phyloP scores from a whole-genome alignment of 2,797 vertebrate genomes.

The Alcedo quadribrachys region DNA sequence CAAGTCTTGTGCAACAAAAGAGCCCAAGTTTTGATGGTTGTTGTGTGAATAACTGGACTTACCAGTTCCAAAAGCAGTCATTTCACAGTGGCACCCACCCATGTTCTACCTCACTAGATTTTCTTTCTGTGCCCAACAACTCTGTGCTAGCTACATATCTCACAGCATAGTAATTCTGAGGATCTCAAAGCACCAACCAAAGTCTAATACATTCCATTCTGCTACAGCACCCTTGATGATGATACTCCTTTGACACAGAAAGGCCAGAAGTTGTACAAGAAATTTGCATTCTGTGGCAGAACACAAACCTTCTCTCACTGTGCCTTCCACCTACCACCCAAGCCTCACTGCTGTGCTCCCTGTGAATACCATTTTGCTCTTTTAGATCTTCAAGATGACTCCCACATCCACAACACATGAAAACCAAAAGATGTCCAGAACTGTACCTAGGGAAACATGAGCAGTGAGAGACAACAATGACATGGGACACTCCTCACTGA shows the following conservation, averaged over 20 bases:
- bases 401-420: neutral
- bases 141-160: neutral
- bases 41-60: neutral
- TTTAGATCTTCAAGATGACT: neutral
- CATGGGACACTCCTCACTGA: neutral
- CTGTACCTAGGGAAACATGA: neutral
- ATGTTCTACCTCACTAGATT: neutral
- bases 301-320: neutral
- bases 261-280: neutral
- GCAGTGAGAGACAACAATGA: neutral
- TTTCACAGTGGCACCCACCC: neutral
- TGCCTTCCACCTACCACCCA: neutral
- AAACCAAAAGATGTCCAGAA: neutral
- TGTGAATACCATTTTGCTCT: accelerated
- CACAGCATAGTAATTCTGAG: neutral
- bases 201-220: neutral
- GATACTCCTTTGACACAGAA: neutral
- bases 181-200: neutral
- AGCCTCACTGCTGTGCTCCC: neutral
- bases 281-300: neutral
- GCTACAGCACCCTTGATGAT: neutral
- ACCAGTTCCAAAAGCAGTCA: neutral
- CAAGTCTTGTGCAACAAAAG: neutral
- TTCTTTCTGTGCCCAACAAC: neutral
- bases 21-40: neutral